Conservation (phyloP, 2,888 invertebrate species). For the Callimorpha dominula region DNA sequence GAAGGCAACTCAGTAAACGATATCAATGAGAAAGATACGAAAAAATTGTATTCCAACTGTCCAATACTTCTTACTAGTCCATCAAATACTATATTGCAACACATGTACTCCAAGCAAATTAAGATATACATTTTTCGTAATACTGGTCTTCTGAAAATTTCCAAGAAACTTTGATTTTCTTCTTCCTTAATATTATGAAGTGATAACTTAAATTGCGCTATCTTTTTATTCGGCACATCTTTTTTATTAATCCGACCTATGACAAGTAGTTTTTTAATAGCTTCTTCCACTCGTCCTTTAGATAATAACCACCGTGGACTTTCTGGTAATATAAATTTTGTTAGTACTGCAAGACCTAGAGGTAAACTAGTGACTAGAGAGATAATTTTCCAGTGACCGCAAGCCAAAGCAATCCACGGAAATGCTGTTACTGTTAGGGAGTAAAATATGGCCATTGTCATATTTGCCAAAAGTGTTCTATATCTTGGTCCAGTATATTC, state of each 20-base stretch:
- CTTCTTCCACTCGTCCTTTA: conserved; percentile 67
- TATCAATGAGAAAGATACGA: conserved; percentile 70
- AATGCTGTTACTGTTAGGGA: conserved; percentile 57
- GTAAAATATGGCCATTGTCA: conserved; percentile 68
- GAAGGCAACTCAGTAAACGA: conserved; percentile 72
- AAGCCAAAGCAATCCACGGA: conserved; percentile 70
- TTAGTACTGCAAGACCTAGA: conserved; percentile 58
- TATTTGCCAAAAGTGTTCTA: conserved; percentile 65
- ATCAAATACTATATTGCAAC: conserved; percentile 67
- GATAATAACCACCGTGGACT: conserved; percentile 72
- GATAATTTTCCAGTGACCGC: conserved; percentile 69
- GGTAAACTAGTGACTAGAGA: conserved; percentile 70
- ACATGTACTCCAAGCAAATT: conserved; percentile 65
- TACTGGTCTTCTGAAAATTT: conserved; percentile 60
- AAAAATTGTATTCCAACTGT: conserved; percentile 66
- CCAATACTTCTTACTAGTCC: conserved; percentile 67
- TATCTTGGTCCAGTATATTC: conserved; percentile 73
- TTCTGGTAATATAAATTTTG: conserved; percentile 67
- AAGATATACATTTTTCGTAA: conserved; percentile 63
- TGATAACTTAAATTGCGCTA: conserved; percentile 59
- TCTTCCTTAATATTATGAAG: conserved; percentile 46
- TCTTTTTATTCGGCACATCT: conserved; percentile 58
- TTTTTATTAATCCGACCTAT: conserved; percentile 69
- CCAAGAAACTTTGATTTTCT: conserved; percentile 56
- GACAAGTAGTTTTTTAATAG: conserved; percentile 61